Evolutionary conservation across 2,888 invertebrate genomes (phyloP).

Genomic region (Chromoteleia sp.): DNA sequence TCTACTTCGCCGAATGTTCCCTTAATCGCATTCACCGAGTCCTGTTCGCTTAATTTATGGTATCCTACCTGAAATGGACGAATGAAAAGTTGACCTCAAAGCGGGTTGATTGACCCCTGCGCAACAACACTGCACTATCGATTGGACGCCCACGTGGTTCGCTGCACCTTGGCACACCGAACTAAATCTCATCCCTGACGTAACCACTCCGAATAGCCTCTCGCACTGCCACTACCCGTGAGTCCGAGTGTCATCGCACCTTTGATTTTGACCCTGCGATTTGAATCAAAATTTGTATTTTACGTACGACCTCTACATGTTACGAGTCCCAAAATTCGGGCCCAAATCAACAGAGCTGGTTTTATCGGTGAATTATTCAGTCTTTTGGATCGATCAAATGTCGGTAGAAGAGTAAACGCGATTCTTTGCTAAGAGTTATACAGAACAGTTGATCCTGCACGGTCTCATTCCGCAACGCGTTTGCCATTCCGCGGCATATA

Average conservation of each 20-base stretch:
- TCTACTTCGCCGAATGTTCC: neutral
- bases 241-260: slow-evolving; percentile 42
- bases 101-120: slow-evolving; percentile 82
- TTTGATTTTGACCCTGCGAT: no score
- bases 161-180: slow-evolving; percentile 80
- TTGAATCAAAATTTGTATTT: no score
- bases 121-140: slow-evolving; percentile 84
- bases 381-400: no score
- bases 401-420: no score
- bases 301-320: no score
- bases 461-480: slow-evolving; percentile 60
- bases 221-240: slow-evolving; percentile 41
- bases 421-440: neutral
- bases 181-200: slow-evolving; percentile 74
- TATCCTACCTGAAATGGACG: slow-evolving; percentile 68
- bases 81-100: slow-evolving; percentile 80
- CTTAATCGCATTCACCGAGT: no score
- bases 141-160: slow-evolving; percentile 82
- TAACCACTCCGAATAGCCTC: slow-evolving; percentile 46
- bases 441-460: slow-evolving; percentile 43
- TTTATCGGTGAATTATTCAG: no score
- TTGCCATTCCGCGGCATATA: slow-evolving; percentile 61
- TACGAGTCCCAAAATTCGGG: no score
- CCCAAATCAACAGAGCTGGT: no score
- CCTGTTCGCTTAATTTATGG: neutral